A percentile compares a stretch with the other conserved stretches of the same genome.
Evolutionary conservation across 1,140 invertebrate genomes (phyloP).

Genomic region (Pogonognathellus flavescens): DNA sequence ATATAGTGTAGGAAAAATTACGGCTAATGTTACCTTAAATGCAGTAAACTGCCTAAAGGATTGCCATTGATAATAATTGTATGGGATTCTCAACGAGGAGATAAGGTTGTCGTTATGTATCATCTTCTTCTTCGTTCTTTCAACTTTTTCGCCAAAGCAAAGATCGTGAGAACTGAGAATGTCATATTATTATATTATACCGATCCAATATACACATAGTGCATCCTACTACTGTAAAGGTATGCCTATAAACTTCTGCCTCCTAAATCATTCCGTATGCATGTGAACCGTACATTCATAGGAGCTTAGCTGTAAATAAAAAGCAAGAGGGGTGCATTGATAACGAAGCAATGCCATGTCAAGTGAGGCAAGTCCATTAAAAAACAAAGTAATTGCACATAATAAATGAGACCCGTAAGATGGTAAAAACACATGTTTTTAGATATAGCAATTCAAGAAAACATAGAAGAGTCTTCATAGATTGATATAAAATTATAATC

Average conservation of each 20-base stretch:
- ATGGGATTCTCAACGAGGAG: background rate
- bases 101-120: background rate
- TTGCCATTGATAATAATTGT: constrained; percentile 18
- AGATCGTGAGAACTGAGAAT: constrained; percentile 3
- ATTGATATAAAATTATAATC: constrained; percentile 15
- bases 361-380: constrained; percentile 39
- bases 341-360: constrained; percentile 43
- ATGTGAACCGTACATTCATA: background rate
- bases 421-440: constrained; percentile 17
- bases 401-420: constrained; percentile 15
- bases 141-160: background rate
- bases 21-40: background rate
- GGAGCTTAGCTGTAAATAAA: background rate
- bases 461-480: background rate
- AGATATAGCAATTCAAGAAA: background rate
- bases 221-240: background rate
- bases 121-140: constrained; percentile 8
- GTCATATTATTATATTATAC: no score
- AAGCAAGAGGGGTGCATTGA: background rate
- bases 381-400: constrained; percentile 21
- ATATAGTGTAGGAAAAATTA: no score
- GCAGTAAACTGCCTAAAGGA: background rate
- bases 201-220: background rate
- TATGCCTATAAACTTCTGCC: background rate
- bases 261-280: background rate